Evolutionary conservation across 1,140 invertebrate genomes (phyloP).

Genomic region (Aethina tumida): DNA sequence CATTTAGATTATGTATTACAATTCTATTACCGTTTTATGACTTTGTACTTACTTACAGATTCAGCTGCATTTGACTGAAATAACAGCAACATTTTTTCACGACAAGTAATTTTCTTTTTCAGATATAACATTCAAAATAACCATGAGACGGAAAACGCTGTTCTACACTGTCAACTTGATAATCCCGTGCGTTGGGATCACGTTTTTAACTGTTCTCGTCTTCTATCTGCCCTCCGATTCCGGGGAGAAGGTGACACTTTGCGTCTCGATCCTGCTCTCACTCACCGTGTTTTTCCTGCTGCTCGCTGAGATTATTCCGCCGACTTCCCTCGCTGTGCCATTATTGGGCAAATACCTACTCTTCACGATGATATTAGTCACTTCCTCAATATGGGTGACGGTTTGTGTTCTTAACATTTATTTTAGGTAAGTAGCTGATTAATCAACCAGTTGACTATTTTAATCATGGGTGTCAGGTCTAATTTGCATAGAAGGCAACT

Average conservation of each 20-base stretch:
- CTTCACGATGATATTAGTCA: constrained; percentile 97
- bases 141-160: constrained; percentile 83
- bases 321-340: constrained; percentile 94
- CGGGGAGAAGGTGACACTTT: constrained; percentile 90
- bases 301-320: constrained; percentile 94
- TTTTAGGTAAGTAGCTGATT: constrained; percentile 66
- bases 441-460: neutral
- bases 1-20: no score
- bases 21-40: no score
- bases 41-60: no score
- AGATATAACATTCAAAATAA: constrained; percentile 94
- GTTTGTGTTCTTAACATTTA: constrained; percentile 96
- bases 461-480: neutral
- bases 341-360: constrained; percentile 90
- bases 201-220: constrained; percentile 88
- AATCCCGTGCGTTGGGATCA: constrained; percentile 82
- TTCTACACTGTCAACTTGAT: constrained; percentile 90
- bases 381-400: constrained; percentile 92
- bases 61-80: no score
- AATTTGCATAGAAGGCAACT: no score
- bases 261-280: constrained; percentile 96
- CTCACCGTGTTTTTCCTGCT: constrained; percentile 97
- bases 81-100: no score
- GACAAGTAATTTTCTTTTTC: constrained; percentile 41
- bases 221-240: constrained; percentile 94